Conservation (phyloP, 2,888 invertebrate genomes). For the Didymodactylos carnosus region DNA sequence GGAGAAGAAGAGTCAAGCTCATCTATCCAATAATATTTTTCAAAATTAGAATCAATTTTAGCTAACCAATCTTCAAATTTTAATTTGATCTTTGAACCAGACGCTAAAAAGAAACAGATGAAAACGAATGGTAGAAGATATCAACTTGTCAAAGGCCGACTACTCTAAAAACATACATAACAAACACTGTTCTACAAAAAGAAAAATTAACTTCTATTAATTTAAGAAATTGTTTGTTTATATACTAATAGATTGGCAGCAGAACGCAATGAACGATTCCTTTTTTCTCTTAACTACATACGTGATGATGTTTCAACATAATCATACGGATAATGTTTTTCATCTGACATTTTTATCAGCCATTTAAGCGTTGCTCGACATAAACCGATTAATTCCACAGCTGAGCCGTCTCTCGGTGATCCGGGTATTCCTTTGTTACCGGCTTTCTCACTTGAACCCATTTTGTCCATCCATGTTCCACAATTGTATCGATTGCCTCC, state of each 20-base stretch:
- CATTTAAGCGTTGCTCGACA: constrained; percentile 56
- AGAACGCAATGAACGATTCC: no score
- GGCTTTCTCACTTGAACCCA: constrained; percentile 81
- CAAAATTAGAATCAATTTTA: constrained; percentile 61
- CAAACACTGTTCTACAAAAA: no score
- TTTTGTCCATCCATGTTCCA: constrained; percentile 48
- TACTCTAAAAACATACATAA: no score
- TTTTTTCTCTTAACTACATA: no score
- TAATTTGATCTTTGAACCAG: neutral
- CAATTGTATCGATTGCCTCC: constrained; percentile 89
- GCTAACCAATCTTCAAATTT: constrained; percentile 64
- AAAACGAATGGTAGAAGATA: no score
- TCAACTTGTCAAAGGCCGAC: no score
- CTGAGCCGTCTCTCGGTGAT: constrained; percentile 80
- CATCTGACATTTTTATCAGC: constrained; percentile 49
- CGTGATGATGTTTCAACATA: constrained; percentile 21
- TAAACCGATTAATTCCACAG: constrained; percentile 76
- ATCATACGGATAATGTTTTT: constrained; percentile 52
- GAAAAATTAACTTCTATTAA: no score
- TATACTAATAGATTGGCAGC: no score
- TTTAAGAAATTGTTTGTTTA: no score
- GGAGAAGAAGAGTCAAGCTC: constrained; percentile 21
- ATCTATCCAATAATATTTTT: constrained; percentile 63
- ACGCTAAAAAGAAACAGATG: no score
- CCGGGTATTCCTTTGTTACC: constrained; percentile 76